Base-by-base conservation (phyloP, 1,140 invertebrate species). In the Drosophila elegans region DNA sequence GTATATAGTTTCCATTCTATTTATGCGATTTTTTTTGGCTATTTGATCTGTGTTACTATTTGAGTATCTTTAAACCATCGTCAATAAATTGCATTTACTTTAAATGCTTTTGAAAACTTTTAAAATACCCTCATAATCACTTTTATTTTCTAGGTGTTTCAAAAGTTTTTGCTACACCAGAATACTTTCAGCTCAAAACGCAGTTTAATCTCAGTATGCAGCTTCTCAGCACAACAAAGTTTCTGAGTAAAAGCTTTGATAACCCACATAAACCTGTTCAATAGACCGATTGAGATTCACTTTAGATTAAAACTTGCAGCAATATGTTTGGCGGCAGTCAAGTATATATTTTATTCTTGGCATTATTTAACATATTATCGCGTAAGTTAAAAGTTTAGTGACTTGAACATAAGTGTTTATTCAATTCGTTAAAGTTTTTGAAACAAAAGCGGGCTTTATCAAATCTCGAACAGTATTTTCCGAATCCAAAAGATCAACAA, bases 381-480 rank as follows among this genome's bases (percentile, higher is more conserved):
- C 2, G 62, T 66, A 48, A 56, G 61, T 63, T 34, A 4, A 27
- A 46, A 46, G n/a, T 41, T 27, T 11, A 25, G 29, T 32, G 29
- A 32, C 29, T 32, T 32, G 6, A 6, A 3, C 0, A 6, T 3
- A 6, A 32, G 6, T 32, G 16, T 21, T 21, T 21, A 21, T 21
- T 21, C 16, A 32, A 2, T 1, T 1, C 29, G 29, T 32, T 32
- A 32, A 32, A 6, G 5, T 32, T 32, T 1, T 7, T 32, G 5
- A 6, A 21, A 21, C 1, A 0, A 0, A 21, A 21, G 16, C 16
- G 16, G 16, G 16, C 16, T 21, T 21, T 21, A 21, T 21, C 16
- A 21, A 21, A 21, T 21, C 16, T 21, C 16, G 16, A 21, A 21
- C 16, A 21, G 16, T 21, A 21, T 21, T 21, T 21, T 21, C 16